Evolutionary conservation across 2,888 invertebrate species (phyloP), one percentile per base, ranked within the genome.

Genomic region (Oxycera nigricornis): DNA sequence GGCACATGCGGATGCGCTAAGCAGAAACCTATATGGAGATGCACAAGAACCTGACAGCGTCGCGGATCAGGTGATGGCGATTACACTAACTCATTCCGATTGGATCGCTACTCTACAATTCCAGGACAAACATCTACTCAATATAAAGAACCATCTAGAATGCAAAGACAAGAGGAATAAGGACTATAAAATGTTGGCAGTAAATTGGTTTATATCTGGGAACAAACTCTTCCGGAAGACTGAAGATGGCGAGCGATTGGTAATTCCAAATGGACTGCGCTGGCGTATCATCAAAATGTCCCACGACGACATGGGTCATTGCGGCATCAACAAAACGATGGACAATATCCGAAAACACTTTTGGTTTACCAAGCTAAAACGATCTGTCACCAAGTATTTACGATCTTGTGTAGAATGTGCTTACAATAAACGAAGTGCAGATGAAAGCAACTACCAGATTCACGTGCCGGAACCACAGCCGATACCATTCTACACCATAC

Each of bases 321-420:
- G 46, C 46, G 14, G 14, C 46, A 11, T 46, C 46, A 7, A 46
- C 6, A 3, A 46, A 46, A 46, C 46, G n/a, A 11, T 11, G 46
- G 46, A 46, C 17, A 46, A 7, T 28, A 20, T 74, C 46, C 3
- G 46, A 46, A 46, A 46, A 11, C 76, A 78, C 11, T 86, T 82
- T 77, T 86, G 83, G 83, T 85, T 46, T 7, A 46, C n/a, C 14
- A 46, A 14, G 46, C 17, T 11, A 46, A 46, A 46, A 46, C 46
- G 46, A 46, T 46, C 46, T 46, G n/a, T 46, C 14, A 3, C 14
- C 46, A 46, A 46, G 17, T 46, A 46, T 14, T 46, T 46, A 7
- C 4, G 46, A 17, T 46, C 4, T 3, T 46, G 3, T 3, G 14
- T 11, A 2, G 46, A 46, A 46, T 46, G 46, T 46, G 14, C 14